Percentiles rank a stretch among this genome's conserved stretches.
These are phyloP conservation scores for Pseudotriccus pelzelni DNA, from an alignment of 2,797 vertebrate species.

Conservation along the genomic window DNA sequence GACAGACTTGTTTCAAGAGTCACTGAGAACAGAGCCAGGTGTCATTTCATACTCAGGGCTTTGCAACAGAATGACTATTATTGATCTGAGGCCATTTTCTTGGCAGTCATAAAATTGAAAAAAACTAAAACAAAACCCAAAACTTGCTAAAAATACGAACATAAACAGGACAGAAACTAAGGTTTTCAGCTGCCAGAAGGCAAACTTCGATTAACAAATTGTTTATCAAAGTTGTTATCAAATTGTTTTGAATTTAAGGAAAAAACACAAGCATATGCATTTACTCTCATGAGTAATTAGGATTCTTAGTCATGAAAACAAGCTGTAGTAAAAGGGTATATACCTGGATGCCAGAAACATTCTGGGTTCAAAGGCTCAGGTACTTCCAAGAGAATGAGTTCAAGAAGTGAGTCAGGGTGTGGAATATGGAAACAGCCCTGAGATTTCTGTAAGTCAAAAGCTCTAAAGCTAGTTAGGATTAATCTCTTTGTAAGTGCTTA, in stretches of 20 bases:
- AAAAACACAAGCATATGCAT: background rate
- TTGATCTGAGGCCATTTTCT: background rate
- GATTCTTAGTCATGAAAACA: background rate
- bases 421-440: background rate
- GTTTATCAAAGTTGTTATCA: background rate
- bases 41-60: background rate
- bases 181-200: background rate
- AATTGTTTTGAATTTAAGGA: background rate
- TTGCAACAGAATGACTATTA: background rate
- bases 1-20: background rate
- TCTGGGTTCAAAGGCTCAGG: background rate
- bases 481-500: constrained; percentile 4
- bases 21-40: background rate
- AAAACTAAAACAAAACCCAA: background rate
- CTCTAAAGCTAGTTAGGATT: constrained; percentile 36
- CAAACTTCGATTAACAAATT: background rate
- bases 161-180: background rate
- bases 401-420: background rate
- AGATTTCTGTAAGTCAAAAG: constrained; percentile 18
- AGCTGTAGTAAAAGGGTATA: background rate
- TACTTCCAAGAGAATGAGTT: background rate
- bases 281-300: background rate
- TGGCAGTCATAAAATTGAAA: background rate
- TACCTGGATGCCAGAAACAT: background rate
- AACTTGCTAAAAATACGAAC: background rate